Evolutionary conservation across 2,113 vertebrate genomes (phyloP).

Genomic region (Hepsetus odoe): DNA sequence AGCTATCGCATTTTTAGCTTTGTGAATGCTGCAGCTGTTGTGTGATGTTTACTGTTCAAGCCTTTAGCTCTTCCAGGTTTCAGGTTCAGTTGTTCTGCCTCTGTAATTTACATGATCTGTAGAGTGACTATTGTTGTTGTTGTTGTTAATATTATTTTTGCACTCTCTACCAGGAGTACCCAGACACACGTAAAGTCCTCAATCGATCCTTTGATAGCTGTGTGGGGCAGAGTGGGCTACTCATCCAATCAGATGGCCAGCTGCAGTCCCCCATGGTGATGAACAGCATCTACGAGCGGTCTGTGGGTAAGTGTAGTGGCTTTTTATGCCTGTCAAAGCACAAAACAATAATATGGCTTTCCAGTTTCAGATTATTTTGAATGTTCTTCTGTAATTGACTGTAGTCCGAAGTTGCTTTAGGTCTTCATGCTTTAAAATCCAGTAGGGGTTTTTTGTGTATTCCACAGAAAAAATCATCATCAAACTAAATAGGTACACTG

Average conservation of each 20-base stretch:
- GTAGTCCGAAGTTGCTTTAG: no score
- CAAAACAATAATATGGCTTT: not conserved
- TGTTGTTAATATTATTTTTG: not conserved
- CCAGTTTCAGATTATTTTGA: not conserved
- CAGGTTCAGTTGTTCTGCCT: conserved; percentile 23
- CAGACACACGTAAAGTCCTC: conserved; percentile 57
- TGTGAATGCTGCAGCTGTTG: conserved; percentile 7
- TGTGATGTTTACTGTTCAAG: conserved; percentile 24
- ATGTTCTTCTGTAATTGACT: no score
- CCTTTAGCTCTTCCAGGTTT: conserved; percentile 11
- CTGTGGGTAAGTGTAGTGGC: conserved; percentile 47
- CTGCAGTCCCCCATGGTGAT: conserved; percentile 49
- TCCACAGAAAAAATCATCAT: not conserved
- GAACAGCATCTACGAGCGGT: conserved; percentile 62
- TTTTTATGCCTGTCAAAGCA: conserved; percentile 12
- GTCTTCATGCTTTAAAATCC: no score
- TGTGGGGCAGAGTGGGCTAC: conserved; percentile 48
- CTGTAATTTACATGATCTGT: conserved; percentile 33
- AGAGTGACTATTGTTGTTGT: conserved; percentile 3
- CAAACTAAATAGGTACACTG: not conserved
- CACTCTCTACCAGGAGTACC: conserved; percentile 64
- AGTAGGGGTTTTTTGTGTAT: no score
- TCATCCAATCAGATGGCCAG: conserved; percentile 57
- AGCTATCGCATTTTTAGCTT: not conserved
- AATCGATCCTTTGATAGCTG: conserved; percentile 73